Evolutionary conservation across 2,113 vertebrate species (phyloP), one percentile per base, ranked within the genome.

Genomic region (Nanorana parkeri): DNA sequence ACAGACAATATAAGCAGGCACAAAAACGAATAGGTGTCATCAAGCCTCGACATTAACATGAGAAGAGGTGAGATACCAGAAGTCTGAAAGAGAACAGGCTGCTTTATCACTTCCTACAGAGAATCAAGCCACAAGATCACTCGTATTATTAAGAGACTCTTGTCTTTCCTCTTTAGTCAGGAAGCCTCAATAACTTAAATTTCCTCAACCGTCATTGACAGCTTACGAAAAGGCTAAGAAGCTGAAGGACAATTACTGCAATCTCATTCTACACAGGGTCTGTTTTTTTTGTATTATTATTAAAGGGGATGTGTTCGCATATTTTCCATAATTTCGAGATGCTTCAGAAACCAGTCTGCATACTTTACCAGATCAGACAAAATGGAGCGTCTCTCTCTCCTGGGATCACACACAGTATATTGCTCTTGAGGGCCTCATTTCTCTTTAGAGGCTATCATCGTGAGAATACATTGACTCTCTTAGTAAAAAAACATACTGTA

Each of bases 81-180:
- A 71, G 16, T 24, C 21, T 65, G 11, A 11, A 24, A 65, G 63
- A 29, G 63, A 32, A 65, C 26, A 65, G 26, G 4, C 26, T 65
- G 63, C 21, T 51, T 10, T 68, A 51, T 3, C 20, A 16, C 17
- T 17, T 41, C 29, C n/a, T 51, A 23, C 36, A 51, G 36, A 10
- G 24, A 20, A 28, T 47, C 67, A 6, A 32, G 26, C 51, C 21
- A 51, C 6, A 47, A 52, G 41, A 52, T 69, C 47, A 24, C 60
- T 69, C 21, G 5, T 69, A 15, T 51, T 24, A 68, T 68, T 68
- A 21, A 51, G 67, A 68, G 67, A 68, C 67, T 51, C 67, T 51
- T 68, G 67, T 68, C 6, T 29, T 23, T 68, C 41, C 67, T 68
- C 67, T 68, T 51, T 15, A 68, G 67, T n/a, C n/a, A 51, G 41